A percentile compares a stretch with the other conserved stretches of the same genome.
Conservation (phyloP, 92 coral and sea anemone genomes). For the Phenganax subtilis region DNA sequence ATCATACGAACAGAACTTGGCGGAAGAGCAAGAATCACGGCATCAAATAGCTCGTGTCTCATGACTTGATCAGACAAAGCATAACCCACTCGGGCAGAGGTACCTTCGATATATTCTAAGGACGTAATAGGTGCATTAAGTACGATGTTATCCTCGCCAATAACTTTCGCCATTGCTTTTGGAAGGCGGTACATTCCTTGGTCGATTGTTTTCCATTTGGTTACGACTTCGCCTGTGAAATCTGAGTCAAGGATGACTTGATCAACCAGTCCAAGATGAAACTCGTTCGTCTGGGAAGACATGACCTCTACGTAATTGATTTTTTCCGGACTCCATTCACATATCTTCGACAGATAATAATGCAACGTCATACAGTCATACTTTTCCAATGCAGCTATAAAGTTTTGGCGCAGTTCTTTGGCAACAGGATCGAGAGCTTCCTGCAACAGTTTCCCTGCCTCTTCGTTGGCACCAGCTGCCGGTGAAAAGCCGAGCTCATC, state of each 20-base stretch:
- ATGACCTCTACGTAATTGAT: slow-evolving; percentile 1
- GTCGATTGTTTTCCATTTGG: slow-evolving; percentile 5
- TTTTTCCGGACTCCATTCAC: not conserved
- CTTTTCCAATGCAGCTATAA: not conserved
- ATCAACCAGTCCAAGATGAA: slow-evolving; percentile 15
- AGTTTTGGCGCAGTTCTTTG: not conserved
- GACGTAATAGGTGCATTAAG: not conserved
- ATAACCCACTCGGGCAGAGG: not conserved
- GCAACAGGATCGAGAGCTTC: not conserved
- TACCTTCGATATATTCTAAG: not conserved
- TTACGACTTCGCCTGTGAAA: slow-evolving; percentile 2
- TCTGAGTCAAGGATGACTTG: not conserved
- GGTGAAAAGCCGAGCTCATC: slow-evolving; percentile 6
- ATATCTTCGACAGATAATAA: not conserved
- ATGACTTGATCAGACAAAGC: not conserved
- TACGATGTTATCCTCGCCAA: slow-evolving; percentile 1
- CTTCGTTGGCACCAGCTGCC: not conserved
- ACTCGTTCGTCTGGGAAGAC: slow-evolving; percentile 15
- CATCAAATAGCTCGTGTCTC: not conserved
- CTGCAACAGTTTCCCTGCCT: slow-evolving; percentile 2
- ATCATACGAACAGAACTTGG: slow-evolving; percentile 12
- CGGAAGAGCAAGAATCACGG: not conserved
- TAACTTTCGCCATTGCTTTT: not conserved
- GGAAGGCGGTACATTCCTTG: slow-evolving; percentile 8
- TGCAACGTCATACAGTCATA: slow-evolving; percentile 10